phyloP scores from a whole-genome alignment of 2,113 vertebrate species.

The Cyanoliseus patagonus region DNA sequence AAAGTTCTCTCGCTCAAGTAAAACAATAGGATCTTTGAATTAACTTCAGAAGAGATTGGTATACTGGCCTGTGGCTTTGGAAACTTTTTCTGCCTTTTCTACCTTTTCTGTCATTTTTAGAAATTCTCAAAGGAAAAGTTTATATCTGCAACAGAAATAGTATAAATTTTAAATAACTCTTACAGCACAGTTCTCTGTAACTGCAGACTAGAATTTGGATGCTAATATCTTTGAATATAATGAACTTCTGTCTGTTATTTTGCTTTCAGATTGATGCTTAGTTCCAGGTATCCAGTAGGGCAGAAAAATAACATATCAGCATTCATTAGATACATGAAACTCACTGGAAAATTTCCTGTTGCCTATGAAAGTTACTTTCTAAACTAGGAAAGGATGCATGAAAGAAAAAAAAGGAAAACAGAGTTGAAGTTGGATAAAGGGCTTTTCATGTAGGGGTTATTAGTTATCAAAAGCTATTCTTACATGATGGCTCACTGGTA shows the following conservation, averaged over 20 bases:
- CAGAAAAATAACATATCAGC: constrained; percentile 63
- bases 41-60: background rate
- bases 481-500: constrained; percentile 5
- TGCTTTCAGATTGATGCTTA: constrained; percentile 26
- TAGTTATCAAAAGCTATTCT: constrained; percentile 60
- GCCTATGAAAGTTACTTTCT: constrained; percentile 31
- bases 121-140: constrained; percentile 6
- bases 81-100: constrained; percentile 14
- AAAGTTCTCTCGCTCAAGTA: background rate
- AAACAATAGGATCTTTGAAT: background rate
- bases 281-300: constrained; percentile 54
- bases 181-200: constrained; percentile 16
- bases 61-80: background rate
- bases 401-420: constrained; percentile 47
- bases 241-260: constrained; percentile 49
- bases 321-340: constrained; percentile 57
- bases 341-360: constrained; percentile 44
- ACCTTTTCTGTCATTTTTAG: background rate
- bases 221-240: constrained; percentile 45
- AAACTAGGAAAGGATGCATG: constrained; percentile 8
- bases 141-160: constrained; percentile 19
- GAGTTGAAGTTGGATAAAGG: constrained; percentile 14
- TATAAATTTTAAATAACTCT: constrained; percentile 46
- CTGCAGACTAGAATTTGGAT: constrained; percentile 6
- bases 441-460: constrained; percentile 13